Base-by-base conservation (phyloP, 2,888 invertebrate species). In the Agonopterix subpropinquella region DNA sequence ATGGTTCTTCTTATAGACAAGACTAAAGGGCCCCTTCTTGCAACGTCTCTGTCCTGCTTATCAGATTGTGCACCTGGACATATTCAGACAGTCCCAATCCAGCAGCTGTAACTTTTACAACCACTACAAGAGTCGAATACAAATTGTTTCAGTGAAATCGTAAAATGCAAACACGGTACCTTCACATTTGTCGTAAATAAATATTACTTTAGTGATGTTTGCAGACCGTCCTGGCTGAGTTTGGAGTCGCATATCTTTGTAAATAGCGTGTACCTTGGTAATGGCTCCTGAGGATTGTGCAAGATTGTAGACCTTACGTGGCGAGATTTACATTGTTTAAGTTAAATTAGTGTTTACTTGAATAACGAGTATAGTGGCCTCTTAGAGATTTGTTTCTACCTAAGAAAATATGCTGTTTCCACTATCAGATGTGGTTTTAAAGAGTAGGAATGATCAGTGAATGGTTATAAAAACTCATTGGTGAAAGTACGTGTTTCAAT, bases 141-240 rank as follows among this genome's bases (percentile, higher is more conserved):
- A 80, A 84, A 87, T 81, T 75, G 80, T 80, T 81, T 74, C 62
- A 57, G 58, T 62, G 53, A 61, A 70, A 73, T 79, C 84, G 80
- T 86, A 85, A 85, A 86, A 82, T 73, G 68, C 76, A 77, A 77
- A 79, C 76, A 60, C 60, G 51, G 62, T 47, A 47, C 47, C 42
- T 44, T 44, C 47, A 70, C 65, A 71, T 73, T 78, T 70, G 70
- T 70, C 59, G 53, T 53, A 77, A 42, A 69, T 65, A 71, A 67
- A 75, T 73, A 74, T 72, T 70, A 66, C 62, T 67, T 66, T 60
- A 61, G 58, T 62, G 57, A 37, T 47, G 35, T 49, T 47, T 44
- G 47, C 43, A 44, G 48, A 49, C 49, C 36, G 18, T 43, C 13
- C 45, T 47, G 41, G 47, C 36, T 42, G 35, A 41, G 11, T 47